phyloP scores from a whole-genome alignment of 2,797 vertebrate genomes.

The Tapera naevia region DNA sequence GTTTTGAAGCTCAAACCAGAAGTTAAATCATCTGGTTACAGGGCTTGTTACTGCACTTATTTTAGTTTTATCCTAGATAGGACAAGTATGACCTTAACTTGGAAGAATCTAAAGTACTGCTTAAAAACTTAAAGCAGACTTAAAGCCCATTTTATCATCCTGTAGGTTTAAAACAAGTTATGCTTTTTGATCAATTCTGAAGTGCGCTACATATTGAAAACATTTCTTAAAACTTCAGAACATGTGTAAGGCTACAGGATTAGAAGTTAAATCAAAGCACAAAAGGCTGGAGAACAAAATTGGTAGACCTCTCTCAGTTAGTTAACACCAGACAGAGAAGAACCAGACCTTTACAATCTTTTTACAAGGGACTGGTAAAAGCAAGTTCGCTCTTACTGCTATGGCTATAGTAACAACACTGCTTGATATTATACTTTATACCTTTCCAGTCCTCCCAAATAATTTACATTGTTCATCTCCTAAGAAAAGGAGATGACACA shows the following conservation, averaged over 20 bases:
- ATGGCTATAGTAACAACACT: neutral
- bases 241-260: neutral
- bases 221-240: slow-evolving; percentile 20
- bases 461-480: neutral
- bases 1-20: slow-evolving; percentile 42
- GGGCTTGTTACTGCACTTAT: neutral
- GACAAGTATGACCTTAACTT: neutral
- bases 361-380: neutral
- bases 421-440: neutral
- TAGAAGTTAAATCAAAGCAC: slow-evolving; percentile 8
- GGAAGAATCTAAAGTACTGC: slow-evolving; percentile 5
- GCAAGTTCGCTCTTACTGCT: neutral
- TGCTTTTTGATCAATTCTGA: slow-evolving; percentile 11
- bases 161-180: neutral
- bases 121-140: slow-evolving; percentile 10
- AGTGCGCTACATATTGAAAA: slow-evolving; percentile 15
- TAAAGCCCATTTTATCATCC: slow-evolving; percentile 1
- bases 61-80: slow-evolving; percentile 19
- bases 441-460: neutral
- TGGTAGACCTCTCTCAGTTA: neutral
- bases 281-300: neutral
- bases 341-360: neutral
- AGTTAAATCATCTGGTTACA: slow-evolving; percentile 35
- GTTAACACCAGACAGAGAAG: neutral
- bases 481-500: fast-evolving